Percentiles rank a stretch among this genome's conserved stretches.
These are phyloP conservation scores for Paramisgurnus dabryanus DNA, from an alignment of 2,113 vertebrate species.

Conservation along the genomic window DNA sequence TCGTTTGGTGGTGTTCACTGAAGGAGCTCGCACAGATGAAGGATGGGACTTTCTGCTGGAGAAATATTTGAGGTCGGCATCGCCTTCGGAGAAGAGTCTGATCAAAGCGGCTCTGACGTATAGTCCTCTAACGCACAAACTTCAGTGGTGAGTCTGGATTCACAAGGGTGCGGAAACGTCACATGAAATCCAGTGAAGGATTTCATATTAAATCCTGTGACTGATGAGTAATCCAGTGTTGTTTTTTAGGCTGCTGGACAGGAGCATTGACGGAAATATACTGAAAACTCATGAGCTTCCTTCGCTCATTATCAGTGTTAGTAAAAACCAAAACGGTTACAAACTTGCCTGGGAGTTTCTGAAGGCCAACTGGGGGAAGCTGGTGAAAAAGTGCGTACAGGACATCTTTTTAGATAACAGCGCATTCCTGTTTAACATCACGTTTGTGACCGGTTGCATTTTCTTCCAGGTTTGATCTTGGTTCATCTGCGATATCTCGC, in stretches of 20 bases:
- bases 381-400: slow-evolving; percentile 83
- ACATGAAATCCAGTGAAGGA: background rate
- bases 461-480: slow-evolving; percentile 83
- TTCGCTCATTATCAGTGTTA: slow-evolving; percentile 68
- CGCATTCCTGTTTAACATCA: background rate
- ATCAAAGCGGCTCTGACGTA: slow-evolving; percentile 78
- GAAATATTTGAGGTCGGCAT: slow-evolving; percentile 75
- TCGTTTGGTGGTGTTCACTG: slow-evolving; percentile 79
- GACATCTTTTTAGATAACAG: background rate
- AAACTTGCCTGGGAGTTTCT: slow-evolving; percentile 83
- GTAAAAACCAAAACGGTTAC: slow-evolving; percentile 80
- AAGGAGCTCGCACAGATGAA: slow-evolving; percentile 78
- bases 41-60: slow-evolving; percentile 89
- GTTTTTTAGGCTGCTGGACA: slow-evolving; percentile 79
- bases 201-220: background rate
- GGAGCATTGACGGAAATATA: slow-evolving; percentile 78
- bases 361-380: slow-evolving; percentile 78
- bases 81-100: slow-evolving; percentile 72
- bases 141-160: slow-evolving; percentile 73
- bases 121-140: slow-evolving; percentile 75
- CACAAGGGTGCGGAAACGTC: background rate
- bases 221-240: background rate
- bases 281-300: slow-evolving; percentile 89
- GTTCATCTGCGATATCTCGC: slow-evolving; percentile 70
- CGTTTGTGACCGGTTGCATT: background rate